Base-by-base conservation (phyloP, 2,797 vertebrate species). In the Meda fulgida region DNA sequence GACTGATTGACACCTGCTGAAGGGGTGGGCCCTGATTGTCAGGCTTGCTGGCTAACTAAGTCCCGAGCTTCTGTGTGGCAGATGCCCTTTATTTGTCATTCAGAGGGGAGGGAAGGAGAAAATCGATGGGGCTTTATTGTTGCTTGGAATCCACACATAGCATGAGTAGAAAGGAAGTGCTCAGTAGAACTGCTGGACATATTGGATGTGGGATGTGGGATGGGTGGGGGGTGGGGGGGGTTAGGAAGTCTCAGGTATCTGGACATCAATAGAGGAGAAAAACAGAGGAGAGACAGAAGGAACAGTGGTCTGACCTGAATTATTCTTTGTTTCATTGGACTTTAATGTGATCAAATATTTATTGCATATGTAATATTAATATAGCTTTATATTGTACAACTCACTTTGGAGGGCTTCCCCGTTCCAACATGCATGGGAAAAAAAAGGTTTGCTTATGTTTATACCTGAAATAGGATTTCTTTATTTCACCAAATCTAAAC, bases 41-140 rank as follows among this genome's bases (percentile, higher is more conserved):
- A 40, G n/a, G 46, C 13, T 70, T 77, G 29, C 31, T 31, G 29
- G 26, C 46, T 10, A 29, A 40, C 76, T n/a, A 38, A 53, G 67
- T 69, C 76, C 75, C 78, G 48, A 58, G 70, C 77, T 81, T 67
- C 70, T 53, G 18, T 34, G 21, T 1, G 6, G 40, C 29, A 63
- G 6, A 75, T 71, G 84, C 43, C 81, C 87, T 89, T 91, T 72
- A 26, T 85, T 88, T 91, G 92, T 92, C 92, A 92, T 94, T 94
- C 91, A 89, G 90, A 91, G 88, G 82, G 83, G 89, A 89, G 43
- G 84, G 58, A 60, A 86, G 43, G 71, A 83, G 60, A 90, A 89
- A 93, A 93, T 94, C 92, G 90, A 92, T 94, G 69, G 65, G 66
- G 66, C 89, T 89, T 91, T 90, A 90, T 91, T 92, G 87, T 92